Percentiles rank a stretch among this genome's conserved stretches.
Conservation (phyloP, 2,113 vertebrate species). For the Lepus timidus region DNA sequence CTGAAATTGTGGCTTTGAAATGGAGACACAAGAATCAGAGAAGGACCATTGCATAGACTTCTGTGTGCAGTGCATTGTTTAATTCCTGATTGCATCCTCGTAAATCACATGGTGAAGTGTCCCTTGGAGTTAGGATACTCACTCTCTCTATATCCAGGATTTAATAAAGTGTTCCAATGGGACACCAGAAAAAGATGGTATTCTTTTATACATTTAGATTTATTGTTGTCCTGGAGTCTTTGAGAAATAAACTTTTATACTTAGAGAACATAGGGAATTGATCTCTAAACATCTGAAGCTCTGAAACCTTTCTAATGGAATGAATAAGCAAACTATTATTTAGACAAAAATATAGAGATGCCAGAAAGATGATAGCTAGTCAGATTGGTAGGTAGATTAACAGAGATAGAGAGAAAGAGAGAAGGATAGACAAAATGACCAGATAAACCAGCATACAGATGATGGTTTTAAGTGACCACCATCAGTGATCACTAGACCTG, state of each 20-base stretch:
- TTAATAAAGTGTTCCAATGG: not conserved
- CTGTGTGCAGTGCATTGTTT: not conserved
- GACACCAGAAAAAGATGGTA: not conserved
- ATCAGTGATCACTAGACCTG: not conserved
- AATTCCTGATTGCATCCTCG: not conserved
- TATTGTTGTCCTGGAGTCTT: not conserved
- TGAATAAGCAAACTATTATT: not conserved
- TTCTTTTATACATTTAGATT: not conserved
- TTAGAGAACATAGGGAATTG: not conserved
- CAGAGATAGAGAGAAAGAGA: not conserved
- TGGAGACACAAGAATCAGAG: not conserved
- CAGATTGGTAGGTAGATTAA: not conserved
- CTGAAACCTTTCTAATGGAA: not conserved
- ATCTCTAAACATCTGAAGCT: not conserved
- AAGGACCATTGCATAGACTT: not conserved
- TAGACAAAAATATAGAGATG: not conserved
- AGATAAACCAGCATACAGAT: no score
- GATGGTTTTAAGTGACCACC: not conserved
- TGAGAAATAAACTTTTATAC: not conserved
- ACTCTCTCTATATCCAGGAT: not conserved
- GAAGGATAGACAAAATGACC: not conserved
- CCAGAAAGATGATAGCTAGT: not conserved
- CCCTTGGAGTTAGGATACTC: no score
- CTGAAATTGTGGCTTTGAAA: not conserved
- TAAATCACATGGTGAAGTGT: not conserved